Base-by-base conservation (phyloP, 2,113 vertebrate genomes). In the Apus apus region DNA sequence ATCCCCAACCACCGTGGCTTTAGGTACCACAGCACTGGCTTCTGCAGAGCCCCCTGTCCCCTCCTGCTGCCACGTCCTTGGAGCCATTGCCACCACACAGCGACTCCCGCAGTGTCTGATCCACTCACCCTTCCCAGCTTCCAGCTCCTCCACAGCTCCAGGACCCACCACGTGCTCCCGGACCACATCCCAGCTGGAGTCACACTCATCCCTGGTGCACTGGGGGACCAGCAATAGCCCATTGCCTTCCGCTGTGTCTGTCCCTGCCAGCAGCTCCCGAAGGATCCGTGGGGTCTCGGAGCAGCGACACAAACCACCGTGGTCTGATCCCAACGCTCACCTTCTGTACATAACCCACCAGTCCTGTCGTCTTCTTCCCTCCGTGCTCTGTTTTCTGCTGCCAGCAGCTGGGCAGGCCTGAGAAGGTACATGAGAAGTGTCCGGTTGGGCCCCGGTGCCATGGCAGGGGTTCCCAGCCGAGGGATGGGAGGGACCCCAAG, bases 371-470 rank as follows among this genome's bases (percentile, higher is more conserved):
- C 53, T 61, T 58, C 46, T 50, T 43, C 30, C 23, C 65, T 34
- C 93, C 11, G 32, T 0, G 5, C 65, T 29, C 81, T 4, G 0
- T 65, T 21, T 34, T 75, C 70, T 1, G 0, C 75, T 62, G 70
- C 64, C 57, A 10, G 73, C 34, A 71, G 40, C 81, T 6, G 0
- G 54, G 32, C 74, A 73, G 71, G n/a, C 46, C 40, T 8, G 0
- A 61, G 57, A 45, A 75, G 73, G 48, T n/a, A 32, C 54, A 50
- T 0, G 15, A 46, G 45, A 51, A 43, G 8, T 0, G 34, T n/a
- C 2, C 20, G 3, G 84, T n/a, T n/a, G n/a, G n/a, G 56, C 6
- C 13, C 0, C 0, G 34, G n/a, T 10, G 12, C 43, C 5, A 0
- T 13, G 3, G 1, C 1, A 3, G 40, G 16, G n/a, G 29, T 29